Base-by-base conservation (phyloP, 2,113 vertebrate species). In the Butorides virescens region DNA sequence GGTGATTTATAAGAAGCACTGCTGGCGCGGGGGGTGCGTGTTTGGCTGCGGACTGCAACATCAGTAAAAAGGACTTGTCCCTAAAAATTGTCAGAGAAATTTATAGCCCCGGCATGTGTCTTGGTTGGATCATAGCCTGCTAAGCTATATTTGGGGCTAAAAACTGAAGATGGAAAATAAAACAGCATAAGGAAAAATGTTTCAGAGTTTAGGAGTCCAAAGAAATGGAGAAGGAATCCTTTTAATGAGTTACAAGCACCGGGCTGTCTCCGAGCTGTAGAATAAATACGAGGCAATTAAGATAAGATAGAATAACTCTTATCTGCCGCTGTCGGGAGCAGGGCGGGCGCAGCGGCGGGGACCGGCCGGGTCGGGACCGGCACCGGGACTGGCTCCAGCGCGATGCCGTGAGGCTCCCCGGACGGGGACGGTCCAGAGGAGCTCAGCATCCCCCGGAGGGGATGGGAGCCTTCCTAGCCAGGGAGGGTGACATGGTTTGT, bases 121-220 rank as follows among this genome's bases (percentile, higher is more conserved):
- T 52, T 58, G 63, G 67, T 32, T 53, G 63, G 44, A 44, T 88
- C 79, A 49, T 3, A 53, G 80, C 22, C 34, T 52, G 32, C 49
- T 50, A 3, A 61, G 56, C 39, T 62, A 12, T 71, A 53, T 84
- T 52, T n/a, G 44, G 46, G 70, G 32, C 32, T 72, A 27, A 87
- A 92, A 93, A 83, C 10, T 3, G 37, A 36, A 49, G 58, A 62
- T 14, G 20, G 11, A 14, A 49, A 30, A 78, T 8, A 30, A 53
- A 50, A 65, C 1, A 32, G 4, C 7, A 2, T 2, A 4, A 9
- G 15, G 36, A 29, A 44, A 67, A 46, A 22, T 2, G 11, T 11
- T 66, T 30, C 27, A 11, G 62, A 25, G 27, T 53, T 68, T 17
- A 67, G 50, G 72, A 80, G 25, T 3, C 4, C 32, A 7, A 36